Conservation (phyloP, 2,888 invertebrate genomes). For the Bombylius major region DNA sequence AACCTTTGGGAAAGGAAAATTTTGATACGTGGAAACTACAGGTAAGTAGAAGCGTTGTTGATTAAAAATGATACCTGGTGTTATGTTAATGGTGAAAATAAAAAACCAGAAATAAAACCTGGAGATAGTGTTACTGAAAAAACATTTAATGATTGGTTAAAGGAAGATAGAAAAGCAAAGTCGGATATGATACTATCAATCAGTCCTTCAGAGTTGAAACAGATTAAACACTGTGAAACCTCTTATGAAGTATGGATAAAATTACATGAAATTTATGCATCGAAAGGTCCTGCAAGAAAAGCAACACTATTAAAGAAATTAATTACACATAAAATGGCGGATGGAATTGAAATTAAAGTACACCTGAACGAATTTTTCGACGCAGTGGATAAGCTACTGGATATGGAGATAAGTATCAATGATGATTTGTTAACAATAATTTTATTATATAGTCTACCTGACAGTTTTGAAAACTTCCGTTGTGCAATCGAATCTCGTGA, state of each 20-base stretch:
- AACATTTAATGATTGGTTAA: background rate
- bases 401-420: background rate
- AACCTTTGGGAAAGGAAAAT: background rate
- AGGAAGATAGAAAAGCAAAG: background rate
- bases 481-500: background rate
- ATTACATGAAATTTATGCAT: background rate
- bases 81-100: background rate
- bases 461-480: background rate
- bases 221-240: background rate
- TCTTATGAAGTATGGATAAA: background rate
- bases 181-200: background rate
- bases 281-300: background rate
- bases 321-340: too few species aligned
- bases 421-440: background rate
- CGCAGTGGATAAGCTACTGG: background rate
- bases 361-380: background rate
- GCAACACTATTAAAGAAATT: too few species aligned
- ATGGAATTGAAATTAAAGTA: too few species aligned
- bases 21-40: background rate
- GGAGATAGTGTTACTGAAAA: background rate
- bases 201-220: background rate
- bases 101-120: background rate
- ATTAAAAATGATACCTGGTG: background rate
- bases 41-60: background rate
- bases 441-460: background rate